phyloP scores from a whole-genome alignment of 2,888 invertebrate genomes.

The Dendrolimus houi region DNA sequence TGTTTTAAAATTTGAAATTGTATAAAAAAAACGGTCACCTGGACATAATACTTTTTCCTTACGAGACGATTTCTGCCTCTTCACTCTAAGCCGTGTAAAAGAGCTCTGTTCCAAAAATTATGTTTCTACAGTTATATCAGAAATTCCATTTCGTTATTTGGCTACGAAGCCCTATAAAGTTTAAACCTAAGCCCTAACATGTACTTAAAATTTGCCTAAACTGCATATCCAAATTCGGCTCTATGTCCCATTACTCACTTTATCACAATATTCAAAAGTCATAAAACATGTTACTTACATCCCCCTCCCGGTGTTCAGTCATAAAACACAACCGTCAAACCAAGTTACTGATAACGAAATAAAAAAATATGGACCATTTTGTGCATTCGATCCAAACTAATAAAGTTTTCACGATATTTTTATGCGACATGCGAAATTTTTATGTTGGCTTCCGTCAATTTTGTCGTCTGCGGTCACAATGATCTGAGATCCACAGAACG shows the following conservation, averaged over 20 bases:
- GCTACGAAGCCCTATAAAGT: no score
- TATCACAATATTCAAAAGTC: background rate
- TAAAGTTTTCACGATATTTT: slow-evolving; percentile 28
- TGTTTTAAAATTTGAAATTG: no score
- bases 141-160: no score
- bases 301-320: slow-evolving; percentile 1
- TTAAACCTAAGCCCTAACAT: no score
- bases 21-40: no score
- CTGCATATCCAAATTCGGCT: background rate
- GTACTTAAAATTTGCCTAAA: no score
- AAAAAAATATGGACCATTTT: slow-evolving; percentile 24
- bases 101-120: no score
- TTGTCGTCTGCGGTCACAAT: background rate
- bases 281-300: background rate
- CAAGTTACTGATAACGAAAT: slow-evolving; percentile 30
- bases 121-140: no score
- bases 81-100: no score
- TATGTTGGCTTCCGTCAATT: background rate
- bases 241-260: background rate
- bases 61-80: no score
- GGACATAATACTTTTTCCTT: no score
- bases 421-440: slow-evolving; percentile 12
- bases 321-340: slow-evolving; percentile 21
- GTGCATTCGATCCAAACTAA: slow-evolving; percentile 21
- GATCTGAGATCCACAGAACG: no score